A percentile compares a stretch with the other conserved stretches of the same genome.
phyloP scores from a whole-genome alignment of 1,140 invertebrate genomes.

The Eumeta japonica region DNA sequence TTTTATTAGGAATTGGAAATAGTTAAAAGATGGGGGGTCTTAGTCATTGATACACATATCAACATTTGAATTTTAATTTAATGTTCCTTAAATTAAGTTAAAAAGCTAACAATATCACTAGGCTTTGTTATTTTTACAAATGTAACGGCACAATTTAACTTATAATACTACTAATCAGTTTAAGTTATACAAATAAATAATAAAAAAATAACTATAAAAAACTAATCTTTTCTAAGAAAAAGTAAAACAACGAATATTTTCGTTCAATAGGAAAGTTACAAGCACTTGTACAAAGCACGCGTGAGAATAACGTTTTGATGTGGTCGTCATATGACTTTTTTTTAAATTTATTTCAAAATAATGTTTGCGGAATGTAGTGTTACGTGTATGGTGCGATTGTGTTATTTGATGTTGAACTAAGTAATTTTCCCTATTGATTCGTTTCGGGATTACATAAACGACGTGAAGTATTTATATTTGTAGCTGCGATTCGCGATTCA shows the following conservation, averaged over 20 bases:
- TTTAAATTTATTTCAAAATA: not conserved
- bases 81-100: constrained; percentile 40
- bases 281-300: constrained; percentile 22
- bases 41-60: too few relatives aligned
- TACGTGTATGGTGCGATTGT: too few relatives aligned
- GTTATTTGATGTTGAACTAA: not conserved
- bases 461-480: too few relatives aligned
- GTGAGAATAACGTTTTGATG: too few relatives aligned
- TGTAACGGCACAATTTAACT: constrained; percentile 1
- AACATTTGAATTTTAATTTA: too few relatives aligned
- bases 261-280: constrained; percentile 27
- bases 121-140: constrained; percentile 52
- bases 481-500: constrained; percentile 31
- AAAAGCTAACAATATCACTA: constrained; percentile 34
- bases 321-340: not conserved
- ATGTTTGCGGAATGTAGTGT: not conserved
- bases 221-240: constrained; percentile 28
- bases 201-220: constrained; percentile 48
- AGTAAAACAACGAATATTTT: constrained; percentile 43
- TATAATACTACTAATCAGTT: too few relatives aligned
- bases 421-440: not conserved
- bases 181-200: constrained; percentile 53
- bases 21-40: too few relatives aligned
- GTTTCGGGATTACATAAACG: not conserved
- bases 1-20: too few relatives aligned